Percentiles rank a stretch among this genome's conserved stretches.
Evolutionary conservation across 2,888 invertebrate species (phyloP).

Genomic region (Carabus problematicus): DNA sequence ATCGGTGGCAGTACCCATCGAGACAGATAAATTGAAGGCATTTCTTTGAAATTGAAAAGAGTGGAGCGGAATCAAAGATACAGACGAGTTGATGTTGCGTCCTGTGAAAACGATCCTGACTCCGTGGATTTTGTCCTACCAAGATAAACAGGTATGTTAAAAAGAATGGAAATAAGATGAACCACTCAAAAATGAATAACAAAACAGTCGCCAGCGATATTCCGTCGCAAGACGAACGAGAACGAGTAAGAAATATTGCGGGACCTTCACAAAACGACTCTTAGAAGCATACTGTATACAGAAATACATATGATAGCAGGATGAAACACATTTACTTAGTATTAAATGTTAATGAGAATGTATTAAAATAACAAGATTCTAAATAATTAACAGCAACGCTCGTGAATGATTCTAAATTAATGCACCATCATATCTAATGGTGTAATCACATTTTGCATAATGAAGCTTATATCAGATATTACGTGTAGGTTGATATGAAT

Average conservation of each 20-base stretch:
- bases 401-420: slow-evolving; percentile 28
- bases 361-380: slow-evolving; percentile 28
- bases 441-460: slow-evolving; percentile 31
- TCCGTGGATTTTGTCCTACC: slow-evolving; percentile 13
- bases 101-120: slow-evolving; percentile 37
- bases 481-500: slow-evolving; percentile 6
- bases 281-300: too few species aligned
- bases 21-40: slow-evolving; percentile 50
- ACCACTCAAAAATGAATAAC: slow-evolving; percentile 14
- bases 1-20: slow-evolving; percentile 46
- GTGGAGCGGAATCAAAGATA: slow-evolving; percentile 40
- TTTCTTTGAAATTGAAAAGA: slow-evolving; percentile 45
- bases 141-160: slow-evolving; percentile 34
- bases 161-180: slow-evolving; percentile 10
- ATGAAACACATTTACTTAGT: background rate
- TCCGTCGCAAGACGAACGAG: too few species aligned
- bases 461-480: slow-evolving; percentile 29
- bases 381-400: slow-evolving; percentile 19
- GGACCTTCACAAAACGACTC: too few species aligned
- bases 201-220: slow-evolving; percentile 11
- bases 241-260: too few species aligned
- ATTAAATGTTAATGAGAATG: slow-evolving; percentile 24
- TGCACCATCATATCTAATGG: slow-evolving; percentile 21
- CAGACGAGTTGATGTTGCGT: slow-evolving; percentile 26
- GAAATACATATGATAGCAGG: too few species aligned